These are phyloP conservation scores for Condylura cristata DNA, from an alignment of 2,113 vertebrate genomes.

Conservation along the genomic window DNA sequence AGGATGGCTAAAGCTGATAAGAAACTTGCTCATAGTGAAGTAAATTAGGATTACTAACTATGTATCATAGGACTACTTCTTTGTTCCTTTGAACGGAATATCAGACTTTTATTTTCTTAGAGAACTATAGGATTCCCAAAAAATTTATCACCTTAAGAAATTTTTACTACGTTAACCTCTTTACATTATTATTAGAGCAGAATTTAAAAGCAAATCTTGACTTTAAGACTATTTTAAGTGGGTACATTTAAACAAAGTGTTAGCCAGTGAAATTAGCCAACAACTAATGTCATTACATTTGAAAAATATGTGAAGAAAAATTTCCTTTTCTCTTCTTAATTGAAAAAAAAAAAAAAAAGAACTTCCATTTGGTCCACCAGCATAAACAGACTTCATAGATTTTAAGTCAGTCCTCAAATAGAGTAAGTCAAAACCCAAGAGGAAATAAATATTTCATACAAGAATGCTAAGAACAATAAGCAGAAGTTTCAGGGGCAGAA, in stretches of 20 bases:
- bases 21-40: not conserved
- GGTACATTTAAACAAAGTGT: not conserved
- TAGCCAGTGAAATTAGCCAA: slow-evolving; percentile 9
- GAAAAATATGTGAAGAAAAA: slow-evolving; percentile 22
- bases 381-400: slow-evolving; percentile 46
- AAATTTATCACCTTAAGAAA: not conserved
- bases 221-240: not conserved
- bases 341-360: too few species aligned
- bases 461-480: slow-evolving; percentile 51
- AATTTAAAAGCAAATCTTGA: not conserved
- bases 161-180: not conserved
- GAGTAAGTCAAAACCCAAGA: slow-evolving; percentile 5
- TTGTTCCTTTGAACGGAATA: not conserved
- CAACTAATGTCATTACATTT: not conserved
- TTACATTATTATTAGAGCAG: not conserved
- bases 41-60: not conserved
- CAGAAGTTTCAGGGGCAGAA: slow-evolving; percentile 46
- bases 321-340: not conserved
- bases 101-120: not conserved
- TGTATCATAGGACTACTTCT: not conserved
- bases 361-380: not conserved
- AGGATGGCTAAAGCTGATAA: not conserved
- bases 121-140: not conserved
- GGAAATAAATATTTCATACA: slow-evolving; percentile 31
- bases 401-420: not conserved